Percentiles rank a stretch among this genome's conserved stretches.
Evolutionary conservation across 2,888 invertebrate genomes (phyloP).

Genomic region (Blastobasis adustella): DNA sequence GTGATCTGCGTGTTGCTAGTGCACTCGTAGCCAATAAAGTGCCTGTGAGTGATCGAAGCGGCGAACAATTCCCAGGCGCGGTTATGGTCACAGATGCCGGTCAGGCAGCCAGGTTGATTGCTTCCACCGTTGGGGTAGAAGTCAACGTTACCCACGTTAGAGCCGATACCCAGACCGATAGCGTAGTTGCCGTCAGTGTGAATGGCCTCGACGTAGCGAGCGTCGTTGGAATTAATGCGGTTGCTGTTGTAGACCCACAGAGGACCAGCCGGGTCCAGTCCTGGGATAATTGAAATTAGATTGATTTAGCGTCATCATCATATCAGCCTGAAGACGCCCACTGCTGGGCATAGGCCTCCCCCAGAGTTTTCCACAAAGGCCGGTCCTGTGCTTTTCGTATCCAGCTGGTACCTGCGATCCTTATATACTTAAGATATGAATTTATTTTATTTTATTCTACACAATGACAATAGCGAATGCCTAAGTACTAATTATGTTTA

Average conservation of each 20-base stretch:
- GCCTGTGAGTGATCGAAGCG: conserved; percentile 26
- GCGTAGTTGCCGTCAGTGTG: conserved; percentile 48
- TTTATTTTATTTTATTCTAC: too few species aligned
- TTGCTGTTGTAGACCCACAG: conserved; percentile 22
- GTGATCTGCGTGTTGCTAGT: conserved; percentile 19
- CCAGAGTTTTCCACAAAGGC: too few species aligned
- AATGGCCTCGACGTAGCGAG: conserved; percentile 27
- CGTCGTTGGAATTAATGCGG: conserved; percentile 32
- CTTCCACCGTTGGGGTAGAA: conserved; percentile 71
- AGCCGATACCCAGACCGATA: conserved; percentile 54
- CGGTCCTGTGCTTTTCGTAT: too few species aligned
- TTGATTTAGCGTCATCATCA: too few species aligned
- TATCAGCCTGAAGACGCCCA: too few species aligned
- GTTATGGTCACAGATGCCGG: conserved; percentile 31
- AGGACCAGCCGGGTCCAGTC: conserved; percentile 38
- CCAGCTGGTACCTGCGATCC: too few species aligned
- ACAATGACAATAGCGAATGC: too few species aligned
- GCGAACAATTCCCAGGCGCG: conserved; percentile 36
- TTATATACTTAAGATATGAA: too few species aligned
- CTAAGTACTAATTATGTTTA: too few species aligned
- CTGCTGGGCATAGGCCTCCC: too few species aligned
- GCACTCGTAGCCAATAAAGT: conserved; percentile 27
- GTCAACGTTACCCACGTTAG: conserved; percentile 61
- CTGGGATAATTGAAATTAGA: conserved; percentile 13
- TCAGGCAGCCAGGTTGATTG: conserved; percentile 28